A percentile compares a stretch with the other conserved stretches of the same genome.
phyloP scores from a whole-genome alignment of 2,888 invertebrate species.

The Strigamia crassipes region DNA sequence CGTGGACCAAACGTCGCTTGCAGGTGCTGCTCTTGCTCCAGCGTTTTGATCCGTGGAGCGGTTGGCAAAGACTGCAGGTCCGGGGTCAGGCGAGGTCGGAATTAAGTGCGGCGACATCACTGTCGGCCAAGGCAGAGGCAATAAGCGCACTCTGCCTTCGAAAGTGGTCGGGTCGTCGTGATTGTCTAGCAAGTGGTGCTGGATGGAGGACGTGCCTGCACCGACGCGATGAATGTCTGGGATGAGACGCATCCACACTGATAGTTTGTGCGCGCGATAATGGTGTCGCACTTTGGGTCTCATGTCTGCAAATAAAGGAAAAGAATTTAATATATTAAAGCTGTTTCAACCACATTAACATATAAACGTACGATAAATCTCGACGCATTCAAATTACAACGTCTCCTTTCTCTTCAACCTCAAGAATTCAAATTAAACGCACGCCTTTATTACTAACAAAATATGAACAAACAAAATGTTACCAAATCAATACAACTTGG shows the following conservation, averaged over 20 bases:
- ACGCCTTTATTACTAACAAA: too few species aligned
- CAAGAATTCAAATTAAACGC: too few species aligned
- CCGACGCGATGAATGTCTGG: conserved; percentile 71
- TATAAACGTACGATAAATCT: neutral
- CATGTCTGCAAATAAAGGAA: conserved; percentile 68
- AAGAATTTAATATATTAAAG: conserved; percentile 39
- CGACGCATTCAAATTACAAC: too few species aligned
- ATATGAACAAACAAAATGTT: too few species aligned
- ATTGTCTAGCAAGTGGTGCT: conserved; percentile 81
- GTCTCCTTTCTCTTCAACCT: too few species aligned
- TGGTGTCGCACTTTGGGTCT: conserved; percentile 90
- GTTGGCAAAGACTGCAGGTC: neutral
- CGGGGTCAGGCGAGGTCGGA: conserved; percentile 24
- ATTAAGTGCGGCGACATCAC: conserved; percentile 24
- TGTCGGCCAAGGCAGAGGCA: conserved; percentile 53
- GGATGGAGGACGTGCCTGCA: conserved; percentile 75
- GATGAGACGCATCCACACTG: conserved; percentile 93
- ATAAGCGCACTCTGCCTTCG: conserved; percentile 79
- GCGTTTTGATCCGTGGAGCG: conserved; percentile 22
- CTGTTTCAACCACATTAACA: neutral
- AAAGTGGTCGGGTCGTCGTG: conserved; percentile 85
- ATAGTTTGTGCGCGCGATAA: conserved; percentile 91
- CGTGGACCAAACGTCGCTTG: conserved; percentile 7
- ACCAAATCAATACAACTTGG: too few species aligned
- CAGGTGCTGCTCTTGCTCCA: conserved; percentile 23